Conservation (phyloP, 2,888 invertebrate species). For the Temnothorax unifasciatus region DNA sequence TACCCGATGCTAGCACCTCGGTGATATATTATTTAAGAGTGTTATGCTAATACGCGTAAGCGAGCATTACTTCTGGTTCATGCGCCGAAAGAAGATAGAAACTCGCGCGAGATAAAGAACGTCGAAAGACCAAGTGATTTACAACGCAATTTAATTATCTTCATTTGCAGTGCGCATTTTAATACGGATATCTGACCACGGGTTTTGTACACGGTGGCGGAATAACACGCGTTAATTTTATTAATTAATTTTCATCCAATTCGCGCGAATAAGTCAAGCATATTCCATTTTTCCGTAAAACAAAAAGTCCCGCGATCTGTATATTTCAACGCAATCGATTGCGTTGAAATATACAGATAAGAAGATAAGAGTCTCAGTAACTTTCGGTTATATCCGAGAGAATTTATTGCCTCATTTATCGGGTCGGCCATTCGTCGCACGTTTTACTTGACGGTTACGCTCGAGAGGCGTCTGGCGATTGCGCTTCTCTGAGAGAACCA, state of each 20-base stretch:
- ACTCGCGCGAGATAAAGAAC: conserved; percentile 13
- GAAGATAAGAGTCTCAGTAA: conserved; percentile 65
- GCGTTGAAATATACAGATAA: conserved; percentile 57
- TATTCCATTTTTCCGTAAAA: background rate
- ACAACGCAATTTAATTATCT: background rate
- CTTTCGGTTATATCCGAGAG: conserved; percentile 73
- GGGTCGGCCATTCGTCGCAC: conserved; percentile 81
- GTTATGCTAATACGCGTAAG: conserved; percentile 79
- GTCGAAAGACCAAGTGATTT: conserved; percentile 5
- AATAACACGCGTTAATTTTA: background rate
- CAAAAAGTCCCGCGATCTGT: background rate
- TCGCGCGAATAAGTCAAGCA: background rate
- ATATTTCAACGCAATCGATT: conserved; percentile 8
- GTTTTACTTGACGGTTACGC: conserved; percentile 78
- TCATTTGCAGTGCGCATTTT: conserved; percentile 19
- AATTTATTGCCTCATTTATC: conserved; percentile 77
- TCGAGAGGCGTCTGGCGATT: conserved; percentile 71
- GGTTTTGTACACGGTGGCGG: background rate
- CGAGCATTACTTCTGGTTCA: conserved; percentile 70
- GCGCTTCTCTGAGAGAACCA: conserved; percentile 60
- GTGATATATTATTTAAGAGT: conserved; percentile 83
- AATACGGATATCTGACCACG: background rate
- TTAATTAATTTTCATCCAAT: background rate
- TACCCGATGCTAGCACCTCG: conserved; percentile 75
- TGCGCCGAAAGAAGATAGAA: conserved; percentile 10